Percentiles rank a stretch among this genome's conserved stretches.
Evolutionary conservation across 2,888 invertebrate species (phyloP).

Genomic region (Agrochola macilenta): DNA sequence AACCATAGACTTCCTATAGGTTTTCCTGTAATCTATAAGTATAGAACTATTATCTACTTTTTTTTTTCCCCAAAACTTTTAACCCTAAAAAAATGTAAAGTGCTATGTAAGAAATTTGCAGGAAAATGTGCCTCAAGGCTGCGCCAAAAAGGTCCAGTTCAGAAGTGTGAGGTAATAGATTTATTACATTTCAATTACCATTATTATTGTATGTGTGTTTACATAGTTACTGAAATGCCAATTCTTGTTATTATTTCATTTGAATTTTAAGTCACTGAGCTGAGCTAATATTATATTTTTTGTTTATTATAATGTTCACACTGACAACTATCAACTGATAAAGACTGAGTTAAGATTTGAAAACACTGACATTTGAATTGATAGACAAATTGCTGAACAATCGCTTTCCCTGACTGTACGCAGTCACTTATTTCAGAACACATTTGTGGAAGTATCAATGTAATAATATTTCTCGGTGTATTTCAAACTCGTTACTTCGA

Average conservation of each 20-base stretch:
- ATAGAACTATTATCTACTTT: no score
- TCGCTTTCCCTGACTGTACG: not conserved
- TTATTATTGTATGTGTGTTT: not conserved
- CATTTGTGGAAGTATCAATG: constrained; percentile 12
- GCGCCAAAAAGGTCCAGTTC: no score
- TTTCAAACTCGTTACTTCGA: constrained; percentile 10
- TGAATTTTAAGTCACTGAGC: not conserved
- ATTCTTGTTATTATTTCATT: not conserved
- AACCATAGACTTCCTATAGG: no score
- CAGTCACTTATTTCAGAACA: not conserved
- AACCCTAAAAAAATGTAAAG: no score
- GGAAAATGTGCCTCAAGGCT: no score
- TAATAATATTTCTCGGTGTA: constrained; percentile 23
- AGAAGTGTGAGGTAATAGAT: no score
- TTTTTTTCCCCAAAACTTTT: no score
- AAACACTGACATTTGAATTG: not conserved
- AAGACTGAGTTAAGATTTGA: not conserved
- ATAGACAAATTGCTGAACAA: not conserved
- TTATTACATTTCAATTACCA: not conserved
- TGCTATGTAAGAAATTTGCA: no score
- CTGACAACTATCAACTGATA: no score
- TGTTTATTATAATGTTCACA: not conserved
- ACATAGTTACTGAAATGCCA: not conserved
- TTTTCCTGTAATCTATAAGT: no score
- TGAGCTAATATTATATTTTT: no score